phyloP scores from a whole-genome alignment of 2,888 invertebrate genomes.

The Meghimatium bilineatum region DNA sequence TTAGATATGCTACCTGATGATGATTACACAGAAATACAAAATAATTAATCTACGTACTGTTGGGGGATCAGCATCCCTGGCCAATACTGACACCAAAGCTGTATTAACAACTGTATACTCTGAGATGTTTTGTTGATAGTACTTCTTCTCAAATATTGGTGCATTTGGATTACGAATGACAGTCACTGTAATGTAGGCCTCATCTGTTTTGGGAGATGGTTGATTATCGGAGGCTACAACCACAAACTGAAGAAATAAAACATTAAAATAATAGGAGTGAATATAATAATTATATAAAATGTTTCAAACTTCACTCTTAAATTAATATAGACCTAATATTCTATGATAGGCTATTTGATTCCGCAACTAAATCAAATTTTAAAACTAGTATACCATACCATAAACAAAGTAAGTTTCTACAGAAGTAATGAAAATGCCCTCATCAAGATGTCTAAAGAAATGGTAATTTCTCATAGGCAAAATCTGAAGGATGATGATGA shows the following conservation, averaged over 20 bases:
- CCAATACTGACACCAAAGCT: slow-evolving; percentile 53
- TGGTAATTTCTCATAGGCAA: too few relatives aligned
- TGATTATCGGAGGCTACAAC: slow-evolving; percentile 48
- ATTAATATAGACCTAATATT: too few relatives aligned
- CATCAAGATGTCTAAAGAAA: too few relatives aligned
- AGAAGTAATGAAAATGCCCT: too few relatives aligned
- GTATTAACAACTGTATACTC: slow-evolving; percentile 59
- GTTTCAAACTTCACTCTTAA: neutral
- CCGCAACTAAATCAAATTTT: too few relatives aligned
- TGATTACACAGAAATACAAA: neutral
- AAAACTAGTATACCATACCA: too few relatives aligned
- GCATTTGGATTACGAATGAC: slow-evolving; percentile 70
- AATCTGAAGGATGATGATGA: too few relatives aligned
- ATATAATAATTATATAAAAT: neutral
- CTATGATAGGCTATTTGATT: too few relatives aligned
- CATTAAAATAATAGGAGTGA: neutral
- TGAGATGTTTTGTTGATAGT: slow-evolving; percentile 62
- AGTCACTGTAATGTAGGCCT: slow-evolving; percentile 61
- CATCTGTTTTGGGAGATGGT: slow-evolving; percentile 53
- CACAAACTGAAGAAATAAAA: slow-evolving; percentile 38
- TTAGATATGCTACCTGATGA: too few relatives aligned
- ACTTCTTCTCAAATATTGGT: slow-evolving; percentile 59
- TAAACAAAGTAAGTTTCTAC: too few relatives aligned
- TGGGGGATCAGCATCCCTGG: slow-evolving; percentile 60
- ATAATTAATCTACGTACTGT: neutral